A percentile compares a stretch with the other conserved stretches of the same genome.
These are phyloP conservation scores for Teleopsis dalmanni DNA, from an alignment of 1,140 invertebrate genomes.

Conservation along the genomic window DNA sequence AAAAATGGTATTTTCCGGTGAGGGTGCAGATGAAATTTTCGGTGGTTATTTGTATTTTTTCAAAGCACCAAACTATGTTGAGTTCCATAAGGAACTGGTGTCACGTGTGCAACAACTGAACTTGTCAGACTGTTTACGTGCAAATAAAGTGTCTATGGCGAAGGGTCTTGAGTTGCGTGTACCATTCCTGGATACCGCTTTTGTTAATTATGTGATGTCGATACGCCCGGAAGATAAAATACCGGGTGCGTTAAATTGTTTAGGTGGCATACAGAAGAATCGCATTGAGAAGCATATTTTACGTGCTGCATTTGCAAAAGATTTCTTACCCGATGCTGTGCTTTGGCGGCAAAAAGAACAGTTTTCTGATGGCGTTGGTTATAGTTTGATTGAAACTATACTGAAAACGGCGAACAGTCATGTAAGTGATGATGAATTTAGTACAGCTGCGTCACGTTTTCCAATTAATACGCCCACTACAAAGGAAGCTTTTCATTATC, in stretches of 20 bases:
- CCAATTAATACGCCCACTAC: constrained; percentile 66
- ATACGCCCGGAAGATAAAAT: constrained; percentile 59
- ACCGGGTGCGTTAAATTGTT: constrained; percentile 54
- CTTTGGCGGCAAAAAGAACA: constrained; percentile 90
- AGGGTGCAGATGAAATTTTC: constrained; percentile 84
- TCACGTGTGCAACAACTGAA: constrained; percentile 57
- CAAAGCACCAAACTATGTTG: constrained; percentile 64
- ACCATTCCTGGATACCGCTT: constrained; percentile 81
- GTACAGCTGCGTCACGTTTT: constrained; percentile 53
- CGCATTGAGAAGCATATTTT: constrained; percentile 75
- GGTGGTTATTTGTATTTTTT: constrained; percentile 88
- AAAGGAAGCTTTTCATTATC: constrained; percentile 80
- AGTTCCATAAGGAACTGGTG: constrained; percentile 70
- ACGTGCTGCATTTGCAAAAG: constrained; percentile 64
- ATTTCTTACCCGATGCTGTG: constrained; percentile 72
- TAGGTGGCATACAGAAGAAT: constrained; percentile 15
- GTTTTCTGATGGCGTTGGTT: constrained; percentile 78
- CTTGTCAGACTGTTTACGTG: constrained; percentile 78
- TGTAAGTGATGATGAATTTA: constrained; percentile 56
- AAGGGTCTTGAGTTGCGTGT: constrained; percentile 77
- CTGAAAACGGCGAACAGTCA: constrained; percentile 52
- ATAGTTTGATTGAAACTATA: constrained; percentile 41
- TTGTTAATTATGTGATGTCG: constrained; percentile 67
- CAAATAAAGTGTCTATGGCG: constrained; percentile 77
- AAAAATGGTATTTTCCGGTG: constrained; percentile 75